Conservation (phyloP, 2,888 invertebrate species). For the Malacosoma neustria region DNA sequence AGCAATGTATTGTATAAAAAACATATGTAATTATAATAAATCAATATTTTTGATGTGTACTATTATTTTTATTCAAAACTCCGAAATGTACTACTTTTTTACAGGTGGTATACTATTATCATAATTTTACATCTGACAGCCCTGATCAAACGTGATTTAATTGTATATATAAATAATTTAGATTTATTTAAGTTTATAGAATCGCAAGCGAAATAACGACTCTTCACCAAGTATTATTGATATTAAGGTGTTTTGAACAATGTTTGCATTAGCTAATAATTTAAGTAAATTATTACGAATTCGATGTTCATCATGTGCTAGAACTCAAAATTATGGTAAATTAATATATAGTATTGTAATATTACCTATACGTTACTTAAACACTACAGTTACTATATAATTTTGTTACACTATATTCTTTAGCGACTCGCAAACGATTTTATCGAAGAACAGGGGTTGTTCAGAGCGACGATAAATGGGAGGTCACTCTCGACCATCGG, state of each 20-base stretch:
- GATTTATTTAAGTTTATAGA: not conserved
- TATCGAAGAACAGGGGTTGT: slow-evolving; percentile 83
- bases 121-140: too few relatives aligned
- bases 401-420: too few relatives aligned
- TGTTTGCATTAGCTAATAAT: slow-evolving; percentile 21
- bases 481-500: slow-evolving; percentile 90
- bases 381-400: too few relatives aligned
- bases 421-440: slow-evolving; percentile 79
- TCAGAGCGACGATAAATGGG: slow-evolving; percentile 81
- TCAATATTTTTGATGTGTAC: too few relatives aligned
- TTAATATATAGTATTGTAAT: not conserved
- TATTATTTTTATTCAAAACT: too few relatives aligned
- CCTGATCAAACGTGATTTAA: too few relatives aligned
- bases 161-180: too few relatives aligned
- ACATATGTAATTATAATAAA: too few relatives aligned
- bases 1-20: too few relatives aligned
- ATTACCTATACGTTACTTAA: too few relatives aligned
- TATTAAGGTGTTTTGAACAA: slow-evolving; percentile 11
- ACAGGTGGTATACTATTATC: too few relatives aligned
- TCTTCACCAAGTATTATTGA: not conserved
- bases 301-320: slow-evolving; percentile 23
- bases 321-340: slow-evolving; percentile 40
- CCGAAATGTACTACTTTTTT: too few relatives aligned
- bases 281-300: slow-evolving; percentile 20
- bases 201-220: not conserved